phyloP scores from a whole-genome alignment of 2,113 vertebrate genomes.

The Albula glossodonta region DNA sequence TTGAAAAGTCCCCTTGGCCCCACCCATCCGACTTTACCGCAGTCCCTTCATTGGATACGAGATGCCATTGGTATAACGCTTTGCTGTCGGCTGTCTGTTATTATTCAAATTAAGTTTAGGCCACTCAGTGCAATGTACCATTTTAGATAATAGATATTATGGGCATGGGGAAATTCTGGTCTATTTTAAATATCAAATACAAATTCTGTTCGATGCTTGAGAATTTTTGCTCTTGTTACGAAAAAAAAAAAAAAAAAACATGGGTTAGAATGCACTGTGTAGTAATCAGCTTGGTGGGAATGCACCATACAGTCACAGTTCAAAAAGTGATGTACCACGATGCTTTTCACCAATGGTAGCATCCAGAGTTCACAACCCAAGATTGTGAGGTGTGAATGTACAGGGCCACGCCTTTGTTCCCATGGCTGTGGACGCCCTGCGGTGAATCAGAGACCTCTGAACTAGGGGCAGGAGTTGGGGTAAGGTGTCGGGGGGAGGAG shows the following conservation, averaged over 20 bases:
- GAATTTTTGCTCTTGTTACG: slow-evolving; percentile 56
- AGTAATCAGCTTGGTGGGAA: background rate
- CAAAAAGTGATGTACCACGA: background rate
- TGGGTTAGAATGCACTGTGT: slow-evolving; percentile 14
- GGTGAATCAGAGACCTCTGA: slow-evolving; percentile 47
- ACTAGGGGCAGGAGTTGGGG: slow-evolving; percentile 53
- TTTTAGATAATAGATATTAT: background rate
- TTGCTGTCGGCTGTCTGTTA: background rate
- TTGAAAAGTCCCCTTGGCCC: background rate
- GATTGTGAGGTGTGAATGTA: slow-evolving; percentile 52
- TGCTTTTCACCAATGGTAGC: background rate
- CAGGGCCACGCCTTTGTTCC: slow-evolving; percentile 58
- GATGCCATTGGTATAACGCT: background rate
- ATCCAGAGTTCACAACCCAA: background rate
- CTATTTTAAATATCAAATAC: slow-evolving; percentile 25
- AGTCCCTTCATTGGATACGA: background rate
- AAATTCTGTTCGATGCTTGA: slow-evolving; percentile 58
- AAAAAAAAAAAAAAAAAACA: slow-evolving; percentile 52
- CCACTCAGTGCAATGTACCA: background rate
- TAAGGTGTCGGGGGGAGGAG: slow-evolving; percentile 49
- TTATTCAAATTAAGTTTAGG: background rate
- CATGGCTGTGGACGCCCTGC: slow-evolving; percentile 50
- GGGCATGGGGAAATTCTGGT: slow-evolving; percentile 56
- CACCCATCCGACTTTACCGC: background rate
- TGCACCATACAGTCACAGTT: too few relatives aligned